Evolutionary conservation across 2,888 invertebrate species (phyloP), one percentile per base, ranked within the genome.

Genomic region (Dicranocentrus wangi): DNA sequence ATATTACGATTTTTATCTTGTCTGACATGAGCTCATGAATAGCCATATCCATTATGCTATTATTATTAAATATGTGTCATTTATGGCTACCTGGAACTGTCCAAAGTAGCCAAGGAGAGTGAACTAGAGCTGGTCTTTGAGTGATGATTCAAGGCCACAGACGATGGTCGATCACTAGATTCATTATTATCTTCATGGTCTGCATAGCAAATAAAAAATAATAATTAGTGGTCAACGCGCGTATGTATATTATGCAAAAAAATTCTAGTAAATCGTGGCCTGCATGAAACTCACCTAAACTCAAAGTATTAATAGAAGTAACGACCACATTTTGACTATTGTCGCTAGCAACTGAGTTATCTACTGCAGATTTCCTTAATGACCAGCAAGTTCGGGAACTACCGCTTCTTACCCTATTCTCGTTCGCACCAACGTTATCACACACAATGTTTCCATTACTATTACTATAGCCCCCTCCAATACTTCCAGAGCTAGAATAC

Each of bases 81-180:
- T n/a, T n/a, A n/a, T n/a, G n/a, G n/a, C n/a, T 82, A 86, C 85
- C 85, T 82, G 42, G 87, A 87, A 42, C 87, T 86, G 78, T 87
- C 87, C 70, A 87, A 71, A 23, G 87, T 87, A n/a, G 83, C 85
- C 58, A 87, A 75, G 15, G 86, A 86, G 43, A 87, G 63, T n/a
- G 86, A 86, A 63, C 87, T 87, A 28, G 87, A 78, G 60, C 85
- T 86, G 7, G 81, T 81, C 73, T 86, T 61, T 5, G 79, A 66
- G 66, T 83, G 81, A 27, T 82, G 82, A 73, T 63, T 75, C 75
- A 76, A 58, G 70, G 81, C 76, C 63, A 76, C 70, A 27, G 75
- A 81, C 0, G 70, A 76, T 47, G 70, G 70, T 75, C 70, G 51
- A 58, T 81, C 76, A 28, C 53, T 42, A 13, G 66, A 53, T 28